Base-by-base conservation (phyloP, 2,797 vertebrate species). In the Rhabdophis nuchalis region DNA sequence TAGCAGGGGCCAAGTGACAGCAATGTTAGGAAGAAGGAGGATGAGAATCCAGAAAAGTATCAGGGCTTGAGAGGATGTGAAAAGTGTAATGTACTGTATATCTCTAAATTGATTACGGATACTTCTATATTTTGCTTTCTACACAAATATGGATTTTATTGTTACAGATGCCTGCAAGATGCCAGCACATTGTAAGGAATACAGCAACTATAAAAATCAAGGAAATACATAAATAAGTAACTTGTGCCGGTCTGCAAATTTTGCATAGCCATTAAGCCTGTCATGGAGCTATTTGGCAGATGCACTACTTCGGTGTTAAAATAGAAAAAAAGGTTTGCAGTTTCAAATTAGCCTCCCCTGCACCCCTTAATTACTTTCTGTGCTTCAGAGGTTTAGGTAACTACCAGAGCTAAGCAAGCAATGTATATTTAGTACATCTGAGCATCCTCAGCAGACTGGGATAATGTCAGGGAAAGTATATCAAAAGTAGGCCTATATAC, bases 101-200 rank as follows among this genome's bases (percentile, higher is more conserved):
- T 32, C 68, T 61, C 90, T 85, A 68, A 52, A 93, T 93, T 85
- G 89, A 88, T 93, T 91, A 64, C 18, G 36, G 89, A 93, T 85
- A 90, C 86, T 86, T 85, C 14, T 32, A 64, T 88, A 56, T 50
- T 91, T 53, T 9, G 57, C 50, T 91, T 93, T 91, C n/a, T 25
- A 64, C 89, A 41, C n/a, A 90, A 86, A 93, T 61, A 88, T 61
- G 29, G 92, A 85, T 91, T 91, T 57, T 93, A 88, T 88, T 93
- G 54, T 32, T 85, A 88, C 11, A 32, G 20, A 41, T 18, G 86
- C 86, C 61, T 88, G 86, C 41, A 58, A 88, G 46, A 64, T 56
- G 50, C 57, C 82, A 91, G 86, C 72, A 56, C 41, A 85, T 85
- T 72, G n/a, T 68, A 60, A 85, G 68, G 85, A n/a, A 90, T 61